Conservation (phyloP, 2,888 invertebrate species). For the Elegia similella region DNA sequence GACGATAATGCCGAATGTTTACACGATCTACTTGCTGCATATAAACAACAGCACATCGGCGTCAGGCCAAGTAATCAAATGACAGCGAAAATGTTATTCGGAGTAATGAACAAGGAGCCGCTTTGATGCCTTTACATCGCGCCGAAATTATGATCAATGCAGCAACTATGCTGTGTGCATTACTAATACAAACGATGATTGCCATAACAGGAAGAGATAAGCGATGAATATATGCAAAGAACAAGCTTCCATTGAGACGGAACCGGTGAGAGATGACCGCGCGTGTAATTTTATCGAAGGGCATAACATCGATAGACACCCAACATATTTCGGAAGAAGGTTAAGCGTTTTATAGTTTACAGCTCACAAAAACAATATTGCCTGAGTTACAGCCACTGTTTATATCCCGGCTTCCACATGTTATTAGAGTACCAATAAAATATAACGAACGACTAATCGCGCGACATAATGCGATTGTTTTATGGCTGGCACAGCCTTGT, state of each 20-base stretch:
- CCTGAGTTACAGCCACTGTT: slow-evolving; percentile 36
- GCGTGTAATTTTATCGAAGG: slow-evolving; percentile 38
- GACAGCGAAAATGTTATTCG: slow-evolving; percentile 6
- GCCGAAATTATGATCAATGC: slow-evolving; percentile 4
- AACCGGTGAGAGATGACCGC: slow-evolving; percentile 15
- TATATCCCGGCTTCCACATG: slow-evolving; percentile 41
- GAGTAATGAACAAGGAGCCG: slow-evolving; percentile 2
- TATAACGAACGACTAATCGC: slow-evolving; percentile 48
- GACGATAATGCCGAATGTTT: slow-evolving; percentile 57
- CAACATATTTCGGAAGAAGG: slow-evolving; percentile 52
- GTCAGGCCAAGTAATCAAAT: slow-evolving; percentile 28
- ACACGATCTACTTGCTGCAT: slow-evolving; percentile 46
- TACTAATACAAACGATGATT: neutral
- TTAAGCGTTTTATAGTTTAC: slow-evolving; percentile 52
- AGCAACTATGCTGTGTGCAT: neutral
- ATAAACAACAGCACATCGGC: slow-evolving; percentile 44
- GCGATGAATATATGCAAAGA: slow-evolving; percentile 1
- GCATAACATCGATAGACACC: slow-evolving; percentile 37
- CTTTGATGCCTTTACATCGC: slow-evolving; percentile 1
- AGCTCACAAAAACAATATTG: too few relatives aligned
- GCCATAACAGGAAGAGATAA: slow-evolving; percentile 1
- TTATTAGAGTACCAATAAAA: slow-evolving; percentile 48
- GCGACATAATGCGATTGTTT: slow-evolving; percentile 44
- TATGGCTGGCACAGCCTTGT: slow-evolving; percentile 33
- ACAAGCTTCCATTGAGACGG: neutral